Percentiles rank a stretch among this genome's conserved stretches.
Conservation (phyloP, 2,797 vertebrate species). For the Bovichtus diacanthus region DNA sequence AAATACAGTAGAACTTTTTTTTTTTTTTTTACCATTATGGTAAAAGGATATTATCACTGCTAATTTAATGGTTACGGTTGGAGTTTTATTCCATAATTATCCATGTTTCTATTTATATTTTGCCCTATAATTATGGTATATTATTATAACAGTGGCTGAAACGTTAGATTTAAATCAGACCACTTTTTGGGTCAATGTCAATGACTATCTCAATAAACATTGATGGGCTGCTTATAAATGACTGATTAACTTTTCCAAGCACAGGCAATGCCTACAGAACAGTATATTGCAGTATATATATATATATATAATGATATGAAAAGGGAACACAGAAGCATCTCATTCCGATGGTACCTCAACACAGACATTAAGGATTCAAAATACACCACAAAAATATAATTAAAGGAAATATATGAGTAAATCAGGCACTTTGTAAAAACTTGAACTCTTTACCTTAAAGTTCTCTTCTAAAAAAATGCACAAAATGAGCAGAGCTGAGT, state of each 20-base stretch:
- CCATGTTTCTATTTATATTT: no score
- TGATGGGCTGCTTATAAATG: neutral
- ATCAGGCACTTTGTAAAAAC: neutral
- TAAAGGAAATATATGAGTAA: neutral
- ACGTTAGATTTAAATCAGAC: neutral
- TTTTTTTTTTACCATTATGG: neutral
- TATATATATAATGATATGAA: neutral
- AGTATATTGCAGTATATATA: neutral
- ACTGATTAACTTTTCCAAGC: neutral
- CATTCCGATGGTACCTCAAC: neutral
- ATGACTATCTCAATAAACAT: neutral
- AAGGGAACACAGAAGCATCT: neutral
- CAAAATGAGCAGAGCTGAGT: neutral
- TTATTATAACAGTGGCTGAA: no score
- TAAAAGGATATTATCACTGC: neutral
- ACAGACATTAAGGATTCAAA: neutral
- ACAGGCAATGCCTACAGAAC: neutral
- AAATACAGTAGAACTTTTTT: neutral
- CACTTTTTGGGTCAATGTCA: neutral
- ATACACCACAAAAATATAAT: neutral
- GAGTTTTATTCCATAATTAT: neutral
- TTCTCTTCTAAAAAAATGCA: neutral
- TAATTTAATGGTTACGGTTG: neutral
- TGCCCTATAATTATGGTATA: no score
- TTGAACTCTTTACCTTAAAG: neutral